Evolutionary conservation across 2,888 invertebrate genomes (phyloP).

Genomic region (Megaustenia siamemsis): DNA sequence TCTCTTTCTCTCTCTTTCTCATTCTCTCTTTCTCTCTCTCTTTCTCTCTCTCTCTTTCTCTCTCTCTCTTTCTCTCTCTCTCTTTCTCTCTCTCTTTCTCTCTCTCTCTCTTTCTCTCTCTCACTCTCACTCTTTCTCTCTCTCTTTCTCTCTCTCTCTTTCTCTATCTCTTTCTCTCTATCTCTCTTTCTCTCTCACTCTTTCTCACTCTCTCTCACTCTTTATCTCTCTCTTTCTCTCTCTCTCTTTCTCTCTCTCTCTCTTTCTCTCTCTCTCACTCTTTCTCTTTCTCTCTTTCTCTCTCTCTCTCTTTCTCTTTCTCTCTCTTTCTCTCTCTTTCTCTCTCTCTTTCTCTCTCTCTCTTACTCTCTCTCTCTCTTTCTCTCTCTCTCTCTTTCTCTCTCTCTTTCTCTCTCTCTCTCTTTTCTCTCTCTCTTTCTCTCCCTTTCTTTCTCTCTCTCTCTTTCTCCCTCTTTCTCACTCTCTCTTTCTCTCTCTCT

Average conservation of each 20-base stretch:
- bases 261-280: too few relatives aligned
- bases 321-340: neutral
- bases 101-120: neutral
- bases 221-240: too few relatives aligned
- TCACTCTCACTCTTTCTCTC: too few relatives aligned
- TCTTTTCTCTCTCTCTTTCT: too few relatives aligned
- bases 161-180: neutral
- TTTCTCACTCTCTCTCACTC: too few relatives aligned
- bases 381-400: neutral
- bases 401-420: neutral
- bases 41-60: conserved; percentile 21
- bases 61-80: conserved; percentile 26
- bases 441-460: neutral
- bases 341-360: neutral
- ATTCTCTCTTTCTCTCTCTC: conserved; percentile 38
- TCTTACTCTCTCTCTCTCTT: neutral
- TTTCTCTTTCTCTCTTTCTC: neutral
- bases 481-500: too few relatives aligned
- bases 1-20: conserved; percentile 17
- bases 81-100: conserved; percentile 1
- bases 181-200: too few relatives aligned
- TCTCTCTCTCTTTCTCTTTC: neutral
- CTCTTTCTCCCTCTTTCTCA: too few relatives aligned
- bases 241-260: neutral
- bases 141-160: neutral